Conservation (phyloP, 2,797 vertebrate genomes). For the Chelonia mydas region DNA sequence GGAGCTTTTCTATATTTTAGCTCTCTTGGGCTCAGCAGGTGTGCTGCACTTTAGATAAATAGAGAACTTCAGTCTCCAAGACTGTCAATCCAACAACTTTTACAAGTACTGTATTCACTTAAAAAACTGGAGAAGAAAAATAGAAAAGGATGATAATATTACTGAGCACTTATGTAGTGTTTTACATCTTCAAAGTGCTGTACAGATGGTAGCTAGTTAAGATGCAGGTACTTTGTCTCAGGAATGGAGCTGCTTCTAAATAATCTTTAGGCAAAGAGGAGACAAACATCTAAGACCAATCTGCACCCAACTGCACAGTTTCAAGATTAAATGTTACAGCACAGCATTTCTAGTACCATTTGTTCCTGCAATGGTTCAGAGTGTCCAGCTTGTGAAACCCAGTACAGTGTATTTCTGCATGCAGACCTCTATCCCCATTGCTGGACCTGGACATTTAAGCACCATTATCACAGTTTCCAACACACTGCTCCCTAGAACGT, state of each 20-base stretch:
- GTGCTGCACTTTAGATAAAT: conserved; percentile 71
- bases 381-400: neutral
- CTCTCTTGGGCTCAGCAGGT: conserved; percentile 71
- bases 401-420: neutral
- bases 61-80: conserved; percentile 55
- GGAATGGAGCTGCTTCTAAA: conserved; percentile 41
- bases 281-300: neutral
- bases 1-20: conserved; percentile 58
- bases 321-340: neutral
- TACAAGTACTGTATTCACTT: conserved; percentile 45
- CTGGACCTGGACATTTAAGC: neutral
- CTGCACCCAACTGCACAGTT: neutral
- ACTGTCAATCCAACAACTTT: conserved; percentile 72
- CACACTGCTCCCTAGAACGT: neutral
- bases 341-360: neutral
- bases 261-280: conserved; percentile 26
- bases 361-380: neutral
- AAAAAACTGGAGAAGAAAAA: conserved; percentile 60
- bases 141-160: conserved; percentile 59
- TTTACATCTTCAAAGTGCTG: conserved; percentile 39
- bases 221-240: conserved; percentile 24
- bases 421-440: neutral
- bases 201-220: conserved; percentile 53
- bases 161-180: conserved; percentile 21
- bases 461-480: neutral